phyloP scores from a whole-genome alignment of 2,888 invertebrate species.

The Autographa pulchrina region DNA sequence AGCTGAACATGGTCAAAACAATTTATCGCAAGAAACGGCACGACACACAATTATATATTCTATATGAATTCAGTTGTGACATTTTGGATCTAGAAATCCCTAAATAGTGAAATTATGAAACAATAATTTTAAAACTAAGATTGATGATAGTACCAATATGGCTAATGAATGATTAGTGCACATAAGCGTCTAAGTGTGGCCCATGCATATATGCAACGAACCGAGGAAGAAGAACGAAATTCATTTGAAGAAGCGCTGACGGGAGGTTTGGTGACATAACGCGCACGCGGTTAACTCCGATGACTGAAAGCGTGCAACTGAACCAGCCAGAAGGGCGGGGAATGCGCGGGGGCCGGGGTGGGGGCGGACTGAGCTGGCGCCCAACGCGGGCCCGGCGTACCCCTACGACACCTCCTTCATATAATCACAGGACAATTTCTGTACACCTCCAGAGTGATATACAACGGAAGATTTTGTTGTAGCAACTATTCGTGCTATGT shows the following conservation, averaged over 20 bases:
- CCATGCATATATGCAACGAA: slow-evolving; percentile 88
- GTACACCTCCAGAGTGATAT: slow-evolving; percentile 75
- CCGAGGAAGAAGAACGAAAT: slow-evolving; percentile 82
- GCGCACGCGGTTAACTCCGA: slow-evolving; percentile 81
- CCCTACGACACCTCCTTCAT: slow-evolving; percentile 74
- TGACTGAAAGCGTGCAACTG: slow-evolving; percentile 82
- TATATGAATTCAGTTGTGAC: slow-evolving; percentile 47
- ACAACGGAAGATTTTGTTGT: slow-evolving; percentile 60
- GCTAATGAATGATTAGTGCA: slow-evolving; percentile 81
- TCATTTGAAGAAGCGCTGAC: slow-evolving; percentile 84
- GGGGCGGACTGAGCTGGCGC: slow-evolving; percentile 75
- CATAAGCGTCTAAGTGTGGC: slow-evolving; percentile 87
- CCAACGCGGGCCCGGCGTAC: slow-evolving; percentile 74
- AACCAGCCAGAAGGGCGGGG: slow-evolving; percentile 64
- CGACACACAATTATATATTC: slow-evolving; percentile 54
- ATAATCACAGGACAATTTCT: slow-evolving; percentile 84
- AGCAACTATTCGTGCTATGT: slow-evolving; percentile 23
- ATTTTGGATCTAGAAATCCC: slow-evolving; percentile 49
- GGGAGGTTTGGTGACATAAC: slow-evolving; percentile 82
- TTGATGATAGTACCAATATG: slow-evolving; percentile 54
- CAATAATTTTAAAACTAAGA: slow-evolving; percentile 41
- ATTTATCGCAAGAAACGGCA: slow-evolving; percentile 38
- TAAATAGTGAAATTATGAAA: slow-evolving; percentile 53
- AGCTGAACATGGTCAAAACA: slow-evolving; percentile 31
- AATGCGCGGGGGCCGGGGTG: slow-evolving; percentile 66